phyloP scores from a whole-genome alignment of 2,888 invertebrate genomes.

The Lepetodrilus schrolli region DNA sequence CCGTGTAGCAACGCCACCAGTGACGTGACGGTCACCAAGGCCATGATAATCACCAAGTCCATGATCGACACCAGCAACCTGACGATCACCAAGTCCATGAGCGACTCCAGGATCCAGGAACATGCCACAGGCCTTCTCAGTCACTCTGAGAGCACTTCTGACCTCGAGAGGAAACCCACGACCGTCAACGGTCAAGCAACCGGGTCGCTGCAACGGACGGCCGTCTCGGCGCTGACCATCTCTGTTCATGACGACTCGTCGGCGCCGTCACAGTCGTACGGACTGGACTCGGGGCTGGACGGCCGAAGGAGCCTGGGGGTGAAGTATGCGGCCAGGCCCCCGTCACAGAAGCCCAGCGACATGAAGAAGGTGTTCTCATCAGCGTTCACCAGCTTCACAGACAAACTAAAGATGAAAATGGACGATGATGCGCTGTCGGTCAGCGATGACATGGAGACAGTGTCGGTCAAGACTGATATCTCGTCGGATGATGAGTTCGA shows the following conservation, averaged over 20 bases:
- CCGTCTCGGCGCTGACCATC: conserved; percentile 2
- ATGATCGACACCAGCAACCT: conserved; percentile 51
- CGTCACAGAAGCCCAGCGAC: conserved; percentile 33
- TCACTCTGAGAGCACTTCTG: not conserved
- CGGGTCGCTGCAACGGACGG: not conserved
- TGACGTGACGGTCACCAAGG: conserved; percentile 12
- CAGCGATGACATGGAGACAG: conserved; percentile 82
- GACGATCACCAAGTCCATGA: conserved; percentile 49
- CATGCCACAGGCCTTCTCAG: conserved; percentile 15
- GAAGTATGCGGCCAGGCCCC: not conserved
- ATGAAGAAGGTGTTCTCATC: conserved; percentile 91
- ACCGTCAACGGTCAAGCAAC: not conserved
- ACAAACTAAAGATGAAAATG: conserved; percentile 65
- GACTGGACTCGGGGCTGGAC: conserved; percentile 35
- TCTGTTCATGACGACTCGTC: not conserved
- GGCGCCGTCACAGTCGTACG: conserved; percentile 32
- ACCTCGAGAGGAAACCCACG: not conserved
- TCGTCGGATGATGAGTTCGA: conserved; percentile 91
- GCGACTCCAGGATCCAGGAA: conserved; percentile 53
- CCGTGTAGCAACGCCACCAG: not conserved
- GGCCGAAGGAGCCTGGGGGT: conserved; percentile 9
- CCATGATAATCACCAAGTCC: conserved; percentile 44
- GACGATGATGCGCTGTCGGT: conserved; percentile 53
- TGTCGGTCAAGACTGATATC: conserved; percentile 86
- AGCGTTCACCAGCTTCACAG: conserved; percentile 87